Evolutionary conservation across 2,113 vertebrate species (phyloP).

Genomic region (Sinocyclocheilus anophthalmus): DNA sequence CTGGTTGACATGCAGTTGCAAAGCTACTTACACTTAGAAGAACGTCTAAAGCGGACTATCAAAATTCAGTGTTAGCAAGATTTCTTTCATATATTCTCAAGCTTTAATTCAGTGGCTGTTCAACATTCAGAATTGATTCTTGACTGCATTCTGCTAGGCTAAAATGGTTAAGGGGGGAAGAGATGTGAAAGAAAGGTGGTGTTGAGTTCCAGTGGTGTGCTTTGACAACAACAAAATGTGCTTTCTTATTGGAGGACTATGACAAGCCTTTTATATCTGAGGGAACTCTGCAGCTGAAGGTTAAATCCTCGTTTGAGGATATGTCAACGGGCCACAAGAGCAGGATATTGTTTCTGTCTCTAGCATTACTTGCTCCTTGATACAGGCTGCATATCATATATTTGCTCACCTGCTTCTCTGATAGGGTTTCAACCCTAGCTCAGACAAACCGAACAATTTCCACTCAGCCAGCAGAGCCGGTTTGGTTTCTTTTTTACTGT

Average conservation of each 20-base stretch:
- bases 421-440: constrained; percentile 3
- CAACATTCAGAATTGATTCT: background rate
- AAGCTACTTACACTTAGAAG: too few species aligned
- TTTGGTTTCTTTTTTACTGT: background rate
- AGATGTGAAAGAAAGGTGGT: background rate
- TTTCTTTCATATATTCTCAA: background rate
- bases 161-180: background rate
- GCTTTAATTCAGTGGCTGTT: background rate
- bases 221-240: background rate
- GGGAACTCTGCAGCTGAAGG: constrained; percentile 22
- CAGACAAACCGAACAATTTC: background rate
- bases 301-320: constrained; percentile 31
- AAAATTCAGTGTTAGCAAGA: background rate
- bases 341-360: constrained; percentile 38
- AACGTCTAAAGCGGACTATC: too few species aligned
- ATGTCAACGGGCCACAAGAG: constrained; percentile 13
- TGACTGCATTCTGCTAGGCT: background rate
- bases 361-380: background rate
- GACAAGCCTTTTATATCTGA: constrained; percentile 26
- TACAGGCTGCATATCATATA: background rate
- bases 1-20: too few species aligned
- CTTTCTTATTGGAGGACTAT: constrained; percentile 15
- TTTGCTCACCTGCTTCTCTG: background rate
- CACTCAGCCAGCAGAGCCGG: background rate
- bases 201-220: background rate